Evolutionary conservation across 2,113 vertebrate species (phyloP).

Genomic region (Gnathonemus echidnorhynchus): DNA sequence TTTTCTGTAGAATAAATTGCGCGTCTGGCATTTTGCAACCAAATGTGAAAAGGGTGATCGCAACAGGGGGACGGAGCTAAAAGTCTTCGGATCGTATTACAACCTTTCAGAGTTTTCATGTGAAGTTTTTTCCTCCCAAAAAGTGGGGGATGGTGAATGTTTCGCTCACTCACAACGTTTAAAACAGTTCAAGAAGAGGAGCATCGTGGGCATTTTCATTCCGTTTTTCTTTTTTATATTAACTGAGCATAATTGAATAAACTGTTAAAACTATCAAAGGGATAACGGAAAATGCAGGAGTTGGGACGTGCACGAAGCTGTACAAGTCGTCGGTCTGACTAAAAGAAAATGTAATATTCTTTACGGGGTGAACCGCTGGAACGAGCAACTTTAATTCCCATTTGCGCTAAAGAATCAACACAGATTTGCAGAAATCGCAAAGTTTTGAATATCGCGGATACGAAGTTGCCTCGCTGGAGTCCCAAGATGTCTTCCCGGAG

Average conservation of each 20-base stretch:
- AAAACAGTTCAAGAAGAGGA: not conserved
- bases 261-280: constrained; percentile 34
- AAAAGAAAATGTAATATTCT: constrained; percentile 15
- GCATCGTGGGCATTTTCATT: not conserved
- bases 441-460: constrained; percentile 8
- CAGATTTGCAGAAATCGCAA: not conserved
- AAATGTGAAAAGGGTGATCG: constrained; percentile 22
- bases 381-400: not conserved
- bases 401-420: not conserved
- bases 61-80: constrained; percentile 51
- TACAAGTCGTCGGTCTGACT: constrained; percentile 19
- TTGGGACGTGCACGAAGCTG: constrained; percentile 37
- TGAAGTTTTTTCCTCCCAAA: constrained; percentile 47
- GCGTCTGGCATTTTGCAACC: constrained; percentile 30
- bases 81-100: constrained; percentile 59
- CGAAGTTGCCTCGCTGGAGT: constrained; percentile 26
- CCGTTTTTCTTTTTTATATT: not conserved
- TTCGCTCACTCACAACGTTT: constrained; percentile 37
- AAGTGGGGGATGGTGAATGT: constrained; percentile 58
- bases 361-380: not conserved
- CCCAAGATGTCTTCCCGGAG: constrained; percentile 67
- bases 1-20: not conserved
- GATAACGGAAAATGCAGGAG: constrained; percentile 36
- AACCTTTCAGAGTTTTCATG: constrained; percentile 59
- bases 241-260: constrained; percentile 24